A percentile compares a stretch with the other conserved stretches of the same genome.
phyloP scores from a whole-genome alignment of 2,888 invertebrate genomes.

The Lycophotia porphyrea region DNA sequence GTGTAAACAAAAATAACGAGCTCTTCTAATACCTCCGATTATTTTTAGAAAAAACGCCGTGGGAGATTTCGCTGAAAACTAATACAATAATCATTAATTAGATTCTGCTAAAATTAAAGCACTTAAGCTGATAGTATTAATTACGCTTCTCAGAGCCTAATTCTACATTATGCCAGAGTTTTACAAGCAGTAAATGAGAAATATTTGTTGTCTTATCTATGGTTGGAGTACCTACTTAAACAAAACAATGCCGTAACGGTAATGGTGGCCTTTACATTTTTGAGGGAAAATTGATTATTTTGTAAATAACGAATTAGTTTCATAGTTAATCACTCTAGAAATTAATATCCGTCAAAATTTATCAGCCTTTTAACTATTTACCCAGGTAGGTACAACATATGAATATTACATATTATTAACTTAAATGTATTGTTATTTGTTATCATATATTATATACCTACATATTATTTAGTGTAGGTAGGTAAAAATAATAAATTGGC shows the following conservation, averaged over 20 bases:
- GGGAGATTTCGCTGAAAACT: conserved; percentile 20
- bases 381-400: not conserved
- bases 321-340: not conserved
- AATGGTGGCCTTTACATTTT: conserved; percentile 10
- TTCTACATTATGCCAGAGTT: conserved; percentile 57
- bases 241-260: conserved; percentile 47
- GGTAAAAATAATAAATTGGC: not conserved
- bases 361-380: not conserved
- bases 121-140: conserved; percentile 32
- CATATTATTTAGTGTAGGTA: not conserved
- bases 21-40: conserved; percentile 17
- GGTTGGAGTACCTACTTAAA: conserved; percentile 38
- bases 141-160: conserved; percentile 63
- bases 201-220: conserved; percentile 52
- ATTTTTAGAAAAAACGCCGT: conserved; percentile 36
- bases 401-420: not conserved
- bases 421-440: not conserved
- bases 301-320: not conserved
- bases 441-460: not conserved
- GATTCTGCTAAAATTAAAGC: conserved; percentile 4
- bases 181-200: conserved; percentile 39
- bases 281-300: not conserved
- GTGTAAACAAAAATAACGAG: conserved; percentile 37
- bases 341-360: not conserved
- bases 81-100: conserved; percentile 20